Percentiles rank a stretch among this genome's conserved stretches.
Conservation (phyloP, 2,888 invertebrate species). For the Nymphalis c-album region DNA sequence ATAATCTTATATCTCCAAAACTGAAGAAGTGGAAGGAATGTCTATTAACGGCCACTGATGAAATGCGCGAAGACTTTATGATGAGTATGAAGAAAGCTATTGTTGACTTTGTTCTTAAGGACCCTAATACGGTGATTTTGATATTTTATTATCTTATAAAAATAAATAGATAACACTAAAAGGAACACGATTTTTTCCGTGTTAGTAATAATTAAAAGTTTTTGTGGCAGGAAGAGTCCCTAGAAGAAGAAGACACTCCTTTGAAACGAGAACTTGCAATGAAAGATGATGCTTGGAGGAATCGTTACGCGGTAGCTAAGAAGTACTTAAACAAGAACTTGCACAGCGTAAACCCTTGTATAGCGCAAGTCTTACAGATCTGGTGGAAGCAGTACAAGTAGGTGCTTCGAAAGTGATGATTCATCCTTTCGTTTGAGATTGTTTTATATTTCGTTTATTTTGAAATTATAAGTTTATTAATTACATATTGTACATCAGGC, state of each 20-base stretch:
- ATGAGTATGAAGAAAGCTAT: conserved; percentile 94
- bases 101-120: conserved; percentile 94
- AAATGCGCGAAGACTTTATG: conserved; percentile 92
- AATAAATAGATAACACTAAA: background rate
- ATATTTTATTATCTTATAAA: conserved; percentile 17
- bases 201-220: background rate
- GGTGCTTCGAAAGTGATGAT: conserved; percentile 40
- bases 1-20: conserved; percentile 83
- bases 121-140: conserved; percentile 81
- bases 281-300: conserved; percentile 86
- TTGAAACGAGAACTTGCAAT: conserved; percentile 81
- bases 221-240: conserved; percentile 66
- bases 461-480: no score
- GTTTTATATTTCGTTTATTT: background rate
- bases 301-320: conserved; percentile 66
- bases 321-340: conserved; percentile 79
- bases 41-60: conserved; percentile 84
- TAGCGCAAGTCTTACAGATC: conserved; percentile 88
- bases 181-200: background rate
- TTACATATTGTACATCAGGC: no score
- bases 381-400: conserved; percentile 91
- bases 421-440: background rate
- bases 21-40: conserved; percentile 83
- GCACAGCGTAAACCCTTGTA: conserved; percentile 90
- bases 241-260: conserved; percentile 76